Base-by-base conservation (phyloP, 2,797 vertebrate species). In the Tiaroga cobitis region DNA sequence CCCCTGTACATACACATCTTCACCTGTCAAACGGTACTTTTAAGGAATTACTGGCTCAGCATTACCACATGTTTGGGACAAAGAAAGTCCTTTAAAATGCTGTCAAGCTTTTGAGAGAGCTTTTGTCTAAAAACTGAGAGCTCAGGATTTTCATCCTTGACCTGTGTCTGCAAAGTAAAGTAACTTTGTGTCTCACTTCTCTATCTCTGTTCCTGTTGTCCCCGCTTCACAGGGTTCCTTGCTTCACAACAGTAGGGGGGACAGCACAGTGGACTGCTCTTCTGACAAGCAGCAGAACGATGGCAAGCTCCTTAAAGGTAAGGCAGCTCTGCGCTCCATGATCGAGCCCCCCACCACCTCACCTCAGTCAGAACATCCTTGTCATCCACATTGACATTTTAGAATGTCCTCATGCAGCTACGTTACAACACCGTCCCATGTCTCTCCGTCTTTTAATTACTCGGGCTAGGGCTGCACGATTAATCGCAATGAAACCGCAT, bases 261-360 rank as follows among this genome's bases (percentile, higher is more conserved):
- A 68, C 19, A 9, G 24, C 6, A 1, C 72, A n/a, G 65, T 37
- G 8, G 54, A 87, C 29, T 87, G 88, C 85, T 88, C 94, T 16
- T 90, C 90, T 8, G 94, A 94, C 77, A 75, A 90, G 13, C 87
- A 90, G 6, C n/a, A n/a, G 39, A 89, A 90, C 18, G 95, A 96
- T 2, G 96, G 96, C 74, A 98, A 96, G 92, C 90, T 98, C 80
- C 93, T 96, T 83, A 99, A 99, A 98, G 97, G 98, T 99, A 93
- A 73, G 88, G 13, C 21, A n/a, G 18, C 21, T 49, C 11, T 73
- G 68, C 6, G 1, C 67, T 19, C 46, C 19, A 29, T 37, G 49
- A 34, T 51, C 8, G 6, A 73, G 39, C 11, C 51, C 37, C 49
- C 19, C 34, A n/a, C 29, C 29, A 21, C 29, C 70, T 49, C 34